These are phyloP conservation scores for Pachydiplax longipennis DNA, from an alignment of 2,888 invertebrate species.

Conservation along the genomic window DNA sequence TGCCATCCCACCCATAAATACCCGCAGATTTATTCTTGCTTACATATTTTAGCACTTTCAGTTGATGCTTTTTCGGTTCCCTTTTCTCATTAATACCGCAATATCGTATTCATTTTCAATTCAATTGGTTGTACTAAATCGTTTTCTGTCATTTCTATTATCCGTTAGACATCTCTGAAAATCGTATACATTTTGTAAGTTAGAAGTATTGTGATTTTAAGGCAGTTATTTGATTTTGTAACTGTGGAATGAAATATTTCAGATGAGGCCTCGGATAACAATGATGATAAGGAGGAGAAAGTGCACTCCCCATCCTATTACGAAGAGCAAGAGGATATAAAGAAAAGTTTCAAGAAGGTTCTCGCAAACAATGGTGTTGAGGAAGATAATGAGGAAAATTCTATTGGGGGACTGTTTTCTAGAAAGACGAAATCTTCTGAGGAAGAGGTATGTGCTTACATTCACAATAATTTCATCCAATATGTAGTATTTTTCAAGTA, in stretches of 20 bases:
- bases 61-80: too few relatives aligned
- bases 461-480: too few relatives aligned
- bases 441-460: constrained; percentile 57
- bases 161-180: not conserved
- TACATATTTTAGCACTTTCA: too few relatives aligned
- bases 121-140: too few relatives aligned
- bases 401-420: constrained; percentile 65
- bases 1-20: not conserved
- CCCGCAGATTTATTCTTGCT: too few relatives aligned
- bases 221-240: not conserved
- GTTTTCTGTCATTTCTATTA: not conserved
- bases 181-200: too few relatives aligned
- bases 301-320: constrained; percentile 65
- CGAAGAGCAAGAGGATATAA: constrained; percentile 72
- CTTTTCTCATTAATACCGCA: too few relatives aligned
- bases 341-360: constrained; percentile 68
- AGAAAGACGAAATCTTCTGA: constrained; percentile 65
- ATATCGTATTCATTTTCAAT: too few relatives aligned
- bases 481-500: too few relatives aligned
- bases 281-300: constrained; percentile 47
- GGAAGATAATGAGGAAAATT: constrained; percentile 63
- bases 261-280: not conserved
- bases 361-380: constrained; percentile 62
- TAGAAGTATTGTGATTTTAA: too few relatives aligned
- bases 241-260: not conserved